Base-by-base conservation (phyloP, 2,797 vertebrate species). In the Thripadectes ignobilis region DNA sequence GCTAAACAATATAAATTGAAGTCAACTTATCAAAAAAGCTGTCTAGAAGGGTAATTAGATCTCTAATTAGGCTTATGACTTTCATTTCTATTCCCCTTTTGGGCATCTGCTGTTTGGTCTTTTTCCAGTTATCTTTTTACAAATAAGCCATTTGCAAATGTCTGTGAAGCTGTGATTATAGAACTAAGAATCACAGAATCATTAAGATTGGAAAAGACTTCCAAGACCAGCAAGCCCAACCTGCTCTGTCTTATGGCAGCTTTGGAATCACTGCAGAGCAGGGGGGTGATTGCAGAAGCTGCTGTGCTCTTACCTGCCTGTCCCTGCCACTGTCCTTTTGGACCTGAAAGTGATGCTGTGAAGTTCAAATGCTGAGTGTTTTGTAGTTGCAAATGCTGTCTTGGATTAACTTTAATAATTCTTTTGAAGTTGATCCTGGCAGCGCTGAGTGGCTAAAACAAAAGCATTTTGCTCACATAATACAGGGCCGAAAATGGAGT, bases 71-170 rank as follows among this genome's bases (percentile, higher is more conserved):
- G 41, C 78, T 71, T 79, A 86, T 58, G 46, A 68, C 63, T 94
- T 91, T 52, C 95, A 77, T 38, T 95, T 86, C 54, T 14, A 9
- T 97, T 98, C 94, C 97, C 97, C 97, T 78, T 89, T 88, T 78
- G 48, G 26, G 66, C 79, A 89, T 95, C 89, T 91, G 74, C 59
- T 80, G 88, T 78, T 96, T 95, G 95, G 94, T 92, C 41, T 57
- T 62, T 75, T 95, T 97, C 95, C 97, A 97, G 94, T 79, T 81
- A 57, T 90, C 89, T 95, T 96, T 92, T 92, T 89, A 92, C 86
- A 94, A 96, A 89, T 92, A 94, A 92, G 85, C 92, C 58, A 17
- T 89, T 96, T 93, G 85, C 75, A 93, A 68, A 82, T 34, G 58
- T 62, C 26, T 21, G 22, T 67, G 79, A 92, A 96, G 76, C 90